A percentile compares a stretch with the other conserved stretches of the same genome.
Evolutionary conservation across 2,888 invertebrate genomes (phyloP).

Genomic region (Minunthozetes semirufus): DNA sequence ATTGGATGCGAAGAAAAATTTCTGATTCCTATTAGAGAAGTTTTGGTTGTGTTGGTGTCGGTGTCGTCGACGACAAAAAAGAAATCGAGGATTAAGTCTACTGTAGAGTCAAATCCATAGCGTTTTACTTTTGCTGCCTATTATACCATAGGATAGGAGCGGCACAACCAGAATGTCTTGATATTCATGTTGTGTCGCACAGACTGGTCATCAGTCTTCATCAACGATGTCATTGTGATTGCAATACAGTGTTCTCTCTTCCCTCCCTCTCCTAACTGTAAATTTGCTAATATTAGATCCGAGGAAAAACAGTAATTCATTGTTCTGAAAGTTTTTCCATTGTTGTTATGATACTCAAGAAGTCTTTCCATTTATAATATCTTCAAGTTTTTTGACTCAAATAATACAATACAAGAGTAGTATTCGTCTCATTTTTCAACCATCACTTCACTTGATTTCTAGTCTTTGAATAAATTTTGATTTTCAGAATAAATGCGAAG

Average conservation of each 20-base stretch:
- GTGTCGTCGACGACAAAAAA: background rate
- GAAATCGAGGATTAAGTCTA: slow-evolving; percentile 21
- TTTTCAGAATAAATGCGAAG: background rate
- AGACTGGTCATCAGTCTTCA: slow-evolving; percentile 29
- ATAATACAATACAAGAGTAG: background rate
- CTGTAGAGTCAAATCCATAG: slow-evolving; percentile 23
- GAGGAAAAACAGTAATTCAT: background rate
- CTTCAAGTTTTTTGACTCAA: background rate
- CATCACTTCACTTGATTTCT: background rate
- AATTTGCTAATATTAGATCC: background rate
- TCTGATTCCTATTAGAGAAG: slow-evolving; percentile 27
- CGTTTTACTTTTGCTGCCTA: slow-evolving; percentile 8
- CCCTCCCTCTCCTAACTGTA: background rate
- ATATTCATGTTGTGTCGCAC: slow-evolving; percentile 29
- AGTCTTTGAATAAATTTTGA: background rate
- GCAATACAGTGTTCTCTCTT: slow-evolving; percentile 11
- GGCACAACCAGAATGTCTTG: background rate
- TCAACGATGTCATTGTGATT: slow-evolving; percentile 30
- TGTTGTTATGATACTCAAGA: background rate
- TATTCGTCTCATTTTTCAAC: background rate
- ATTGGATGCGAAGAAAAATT: background rate
- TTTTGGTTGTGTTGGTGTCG: background rate
- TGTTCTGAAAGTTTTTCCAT: background rate
- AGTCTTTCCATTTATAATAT: background rate
- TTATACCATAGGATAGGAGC: background rate